Conservation (phyloP, 2,888 invertebrate genomes). For the Erannis defoliaria region DNA sequence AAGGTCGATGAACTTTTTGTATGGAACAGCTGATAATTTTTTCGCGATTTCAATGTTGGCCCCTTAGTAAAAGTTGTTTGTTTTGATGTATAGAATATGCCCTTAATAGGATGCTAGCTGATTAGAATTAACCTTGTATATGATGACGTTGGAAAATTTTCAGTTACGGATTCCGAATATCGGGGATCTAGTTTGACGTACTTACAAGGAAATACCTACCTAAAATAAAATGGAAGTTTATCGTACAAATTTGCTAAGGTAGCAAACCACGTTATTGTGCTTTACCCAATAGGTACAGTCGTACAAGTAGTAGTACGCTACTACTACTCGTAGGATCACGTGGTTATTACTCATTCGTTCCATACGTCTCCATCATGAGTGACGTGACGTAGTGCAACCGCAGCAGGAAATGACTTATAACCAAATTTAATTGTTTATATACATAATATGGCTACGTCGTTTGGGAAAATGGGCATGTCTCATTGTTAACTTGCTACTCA, state of each 20-base stretch:
- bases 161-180: neutral
- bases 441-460: conserved; percentile 14
- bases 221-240: conserved; percentile 2
- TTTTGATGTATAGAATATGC: too few species aligned
- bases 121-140: too few species aligned
- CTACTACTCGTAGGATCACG: conserved; percentile 4
- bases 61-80: too few species aligned
- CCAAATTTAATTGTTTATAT: conserved; percentile 11
- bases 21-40: too few species aligned
- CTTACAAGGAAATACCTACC: neutral
- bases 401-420: neutral
- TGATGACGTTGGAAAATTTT: too few species aligned
- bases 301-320: too few species aligned
- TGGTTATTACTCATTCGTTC: conserved; percentile 2
- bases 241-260: conserved; percentile 20
- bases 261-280: conserved; percentile 5
- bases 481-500: neutral
- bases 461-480: conserved; percentile 10
- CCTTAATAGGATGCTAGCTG: too few species aligned
- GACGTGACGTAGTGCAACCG: conserved; percentile 12
- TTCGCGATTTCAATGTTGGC: too few species aligned
- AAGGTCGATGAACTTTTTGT: too few species aligned
- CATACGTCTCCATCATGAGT: conserved; percentile 1
- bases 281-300: neutral
- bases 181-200: neutral